Evolutionary conservation across 2,797 vertebrate species (phyloP).

Genomic region (Phyllotis vaccarum): DNA sequence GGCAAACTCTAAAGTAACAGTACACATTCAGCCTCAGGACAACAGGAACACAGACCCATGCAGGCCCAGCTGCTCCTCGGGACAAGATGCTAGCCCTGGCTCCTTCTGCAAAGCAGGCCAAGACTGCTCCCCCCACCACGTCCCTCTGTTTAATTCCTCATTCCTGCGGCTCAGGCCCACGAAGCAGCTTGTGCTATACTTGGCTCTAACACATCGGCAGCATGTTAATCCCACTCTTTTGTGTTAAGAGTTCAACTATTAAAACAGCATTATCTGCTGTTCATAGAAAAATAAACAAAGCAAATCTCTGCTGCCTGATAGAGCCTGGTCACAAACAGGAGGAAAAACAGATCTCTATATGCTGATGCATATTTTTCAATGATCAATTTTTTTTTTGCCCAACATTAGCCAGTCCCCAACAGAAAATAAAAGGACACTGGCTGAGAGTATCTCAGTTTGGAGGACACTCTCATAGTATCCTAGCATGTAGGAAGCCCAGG

Average conservation of each 20-base stretch:
- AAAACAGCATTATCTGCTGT: not conserved
- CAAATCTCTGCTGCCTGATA: not conserved
- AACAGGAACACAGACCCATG: not conserved
- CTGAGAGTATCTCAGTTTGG: not conserved
- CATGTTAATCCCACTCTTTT: not conserved
- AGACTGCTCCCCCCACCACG: not conserved
- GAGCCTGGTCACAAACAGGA: not conserved
- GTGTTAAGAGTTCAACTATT: not conserved
- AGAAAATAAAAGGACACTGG: not conserved
- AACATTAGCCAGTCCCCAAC: not conserved
- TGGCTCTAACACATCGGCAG: not conserved
- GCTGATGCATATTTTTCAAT: not conserved
- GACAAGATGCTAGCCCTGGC: not conserved
- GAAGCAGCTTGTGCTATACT: not conserved
- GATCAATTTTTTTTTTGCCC: no score
- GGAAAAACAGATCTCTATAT: not conserved
- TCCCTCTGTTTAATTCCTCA: not conserved
- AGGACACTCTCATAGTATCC: not conserved
- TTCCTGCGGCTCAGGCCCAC: not conserved
- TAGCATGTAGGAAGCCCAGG: not conserved
- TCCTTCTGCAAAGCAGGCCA: not conserved
- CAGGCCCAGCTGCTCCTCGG: fast-evolving
- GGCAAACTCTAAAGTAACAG: not conserved
- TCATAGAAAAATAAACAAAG: not conserved
- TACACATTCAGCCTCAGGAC: fast-evolving